A percentile compares a stretch with the other conserved stretches of the same genome.
Conservation (phyloP, 2,888 invertebrate genomes). For the Euplexia lucipara region DNA sequence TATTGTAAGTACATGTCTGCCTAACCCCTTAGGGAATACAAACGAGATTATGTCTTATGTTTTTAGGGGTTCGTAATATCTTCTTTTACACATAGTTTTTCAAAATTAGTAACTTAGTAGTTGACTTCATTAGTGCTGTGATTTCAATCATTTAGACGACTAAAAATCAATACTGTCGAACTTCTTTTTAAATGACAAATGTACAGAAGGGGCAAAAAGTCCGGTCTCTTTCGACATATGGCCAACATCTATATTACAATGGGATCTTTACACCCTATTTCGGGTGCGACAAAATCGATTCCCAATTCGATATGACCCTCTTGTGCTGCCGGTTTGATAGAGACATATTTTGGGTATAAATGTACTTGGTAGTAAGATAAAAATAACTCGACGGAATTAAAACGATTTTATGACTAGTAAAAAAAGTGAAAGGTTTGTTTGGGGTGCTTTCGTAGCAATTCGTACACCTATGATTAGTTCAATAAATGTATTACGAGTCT, state of each 20-base stretch:
- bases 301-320: slow-evolving; percentile 88
- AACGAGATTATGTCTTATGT: too few relatives aligned
- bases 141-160: neutral
- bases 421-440: neutral
- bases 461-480: too few relatives aligned
- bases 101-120: neutral
- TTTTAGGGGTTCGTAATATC: too few relatives aligned
- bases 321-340: slow-evolving; percentile 81
- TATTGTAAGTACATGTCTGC: too few relatives aligned
- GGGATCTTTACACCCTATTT: slow-evolving; percentile 88
- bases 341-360: slow-evolving; percentile 69
- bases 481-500: too few relatives aligned
- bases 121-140: neutral
- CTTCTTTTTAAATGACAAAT: slow-evolving; percentile 61
- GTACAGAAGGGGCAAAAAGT: slow-evolving; percentile 68
- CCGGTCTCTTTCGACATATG: slow-evolving; percentile 82
- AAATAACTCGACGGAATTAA: slow-evolving; percentile 39
- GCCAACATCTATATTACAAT: slow-evolving; percentile 87
- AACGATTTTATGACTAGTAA: neutral
- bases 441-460: too few relatives aligned
- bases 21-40: too few relatives aligned
- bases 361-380: slow-evolving; percentile 25
- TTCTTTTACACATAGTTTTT: too few relatives aligned
- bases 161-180: slow-evolving; percentile 26
- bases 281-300: slow-evolving; percentile 90